Conservation (phyloP, 2,888 invertebrate genomes). For the Leucophenga montana region DNA sequence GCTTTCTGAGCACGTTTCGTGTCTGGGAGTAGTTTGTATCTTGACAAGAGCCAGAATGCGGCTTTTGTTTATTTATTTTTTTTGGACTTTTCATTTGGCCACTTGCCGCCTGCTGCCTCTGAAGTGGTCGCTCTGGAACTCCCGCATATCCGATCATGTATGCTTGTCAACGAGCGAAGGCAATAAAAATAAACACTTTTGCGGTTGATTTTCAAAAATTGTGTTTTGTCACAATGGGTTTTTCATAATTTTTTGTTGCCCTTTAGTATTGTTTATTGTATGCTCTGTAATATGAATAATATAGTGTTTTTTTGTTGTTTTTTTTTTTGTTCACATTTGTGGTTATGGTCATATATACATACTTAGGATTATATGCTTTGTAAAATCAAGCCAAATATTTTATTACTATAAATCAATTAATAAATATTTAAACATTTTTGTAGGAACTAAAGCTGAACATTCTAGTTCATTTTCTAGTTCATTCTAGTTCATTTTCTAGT, state of each 20-base stretch:
- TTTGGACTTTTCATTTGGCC: too few species aligned
- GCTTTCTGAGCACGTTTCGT: constrained; percentile 60
- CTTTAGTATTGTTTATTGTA: neutral
- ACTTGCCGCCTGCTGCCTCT: neutral
- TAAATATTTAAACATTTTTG: too few species aligned
- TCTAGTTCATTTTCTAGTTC: too few species aligned
- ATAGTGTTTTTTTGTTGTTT: neutral
- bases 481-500: too few species aligned
- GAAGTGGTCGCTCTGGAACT: constrained; percentile 13
- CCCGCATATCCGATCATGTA: constrained; percentile 6
- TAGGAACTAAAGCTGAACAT: too few species aligned
- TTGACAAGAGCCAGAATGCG: too few species aligned
- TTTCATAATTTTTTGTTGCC: neutral
- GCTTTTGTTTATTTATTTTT: constrained; percentile 1
- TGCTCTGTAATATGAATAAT: neutral
- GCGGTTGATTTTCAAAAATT: constrained; percentile 11
- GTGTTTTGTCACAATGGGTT: neutral
- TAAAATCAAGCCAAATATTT: too few species aligned
- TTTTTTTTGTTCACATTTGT: too few species aligned
- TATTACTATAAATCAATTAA: too few species aligned
- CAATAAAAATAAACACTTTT: constrained; percentile 27
- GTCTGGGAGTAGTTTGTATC: constrained; percentile 41
- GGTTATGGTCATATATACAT: too few species aligned
- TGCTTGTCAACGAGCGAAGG: neutral
- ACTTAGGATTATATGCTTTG: too few species aligned